These are phyloP conservation scores for Leucozona laternaria DNA, from an alignment of 2,888 invertebrate species.

Conservation along the genomic window DNA sequence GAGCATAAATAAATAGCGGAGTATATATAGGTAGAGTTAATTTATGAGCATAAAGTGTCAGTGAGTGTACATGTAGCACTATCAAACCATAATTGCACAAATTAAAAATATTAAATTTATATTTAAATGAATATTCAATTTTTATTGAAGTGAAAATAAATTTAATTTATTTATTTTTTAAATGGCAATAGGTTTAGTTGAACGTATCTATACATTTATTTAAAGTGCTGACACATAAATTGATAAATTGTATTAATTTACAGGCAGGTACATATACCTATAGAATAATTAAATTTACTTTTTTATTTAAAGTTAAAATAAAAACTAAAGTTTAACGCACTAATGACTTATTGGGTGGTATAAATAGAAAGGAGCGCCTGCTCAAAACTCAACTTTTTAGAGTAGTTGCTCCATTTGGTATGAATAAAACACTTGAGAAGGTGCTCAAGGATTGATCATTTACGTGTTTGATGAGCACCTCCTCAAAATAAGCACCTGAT, in stretches of 20 bases:
- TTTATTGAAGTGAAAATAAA: neutral
- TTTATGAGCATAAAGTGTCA: constrained; percentile 56
- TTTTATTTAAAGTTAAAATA: too few species aligned
- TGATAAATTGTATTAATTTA: neutral
- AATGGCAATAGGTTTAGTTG: neutral
- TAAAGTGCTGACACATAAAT: neutral
- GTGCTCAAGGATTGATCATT: too few species aligned
- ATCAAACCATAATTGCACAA: constrained; percentile 71
- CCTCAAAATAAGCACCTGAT: too few species aligned
- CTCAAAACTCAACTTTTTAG: too few species aligned
- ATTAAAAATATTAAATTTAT: constrained; percentile 75
- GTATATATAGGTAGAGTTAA: constrained; percentile 24
- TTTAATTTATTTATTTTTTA: neutral
- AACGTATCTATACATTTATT: neutral
- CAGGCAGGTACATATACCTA: too few species aligned
- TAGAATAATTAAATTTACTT: neutral
- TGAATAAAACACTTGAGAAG: too few species aligned
- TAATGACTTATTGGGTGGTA: too few species aligned
- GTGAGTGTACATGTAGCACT: constrained; percentile 48
- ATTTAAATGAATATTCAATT: constrained; percentile 62
- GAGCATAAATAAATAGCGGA: neutral
- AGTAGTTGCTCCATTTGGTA: too few species aligned
- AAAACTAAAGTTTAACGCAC: too few species aligned
- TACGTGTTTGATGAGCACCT: too few species aligned
- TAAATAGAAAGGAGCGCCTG: too few species aligned